Percentiles rank a stretch among this genome's conserved stretches.
Conservation (phyloP, 37 sponge, comb jelly and placozoan species). For the Beroe ovata region DNA sequence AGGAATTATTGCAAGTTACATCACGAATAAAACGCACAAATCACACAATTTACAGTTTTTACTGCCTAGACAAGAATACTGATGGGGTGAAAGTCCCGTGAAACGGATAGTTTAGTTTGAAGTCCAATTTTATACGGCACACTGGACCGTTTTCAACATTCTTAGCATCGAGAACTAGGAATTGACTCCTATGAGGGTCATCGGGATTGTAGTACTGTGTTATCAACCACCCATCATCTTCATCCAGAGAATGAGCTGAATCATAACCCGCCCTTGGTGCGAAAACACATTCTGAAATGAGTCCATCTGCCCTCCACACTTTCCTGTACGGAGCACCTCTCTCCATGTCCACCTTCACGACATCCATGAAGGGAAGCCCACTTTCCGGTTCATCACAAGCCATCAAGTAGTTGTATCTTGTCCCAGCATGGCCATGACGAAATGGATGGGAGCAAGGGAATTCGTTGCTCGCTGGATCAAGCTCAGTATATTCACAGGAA, state of each 20-base stretch:
- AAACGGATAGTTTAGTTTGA: constrained; percentile 86
- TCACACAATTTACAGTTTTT: too few relatives aligned
- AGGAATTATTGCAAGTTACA: too few relatives aligned
- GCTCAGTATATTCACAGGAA: not conserved
- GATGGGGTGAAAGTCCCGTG: constrained; percentile 91
- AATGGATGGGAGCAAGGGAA: constrained; percentile 19
- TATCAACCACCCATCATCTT: constrained; percentile 88
- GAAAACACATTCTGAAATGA: constrained; percentile 86
- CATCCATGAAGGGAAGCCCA: constrained; percentile 85
- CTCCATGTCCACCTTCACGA: constrained; percentile 77
- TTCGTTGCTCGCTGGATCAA: constrained; percentile 38
- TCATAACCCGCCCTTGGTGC: constrained; percentile 75
- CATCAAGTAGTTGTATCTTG: constrained; percentile 85
- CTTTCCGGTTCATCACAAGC: constrained; percentile 80
- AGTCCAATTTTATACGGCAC: constrained; percentile 78
- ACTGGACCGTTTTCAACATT: constrained; percentile 77
- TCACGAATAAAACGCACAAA: too few relatives aligned
- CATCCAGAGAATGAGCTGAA: constrained; percentile 68
- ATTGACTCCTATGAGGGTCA: constrained; percentile 76
- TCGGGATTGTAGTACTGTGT: constrained; percentile 81
- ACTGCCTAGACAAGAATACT: too few relatives aligned
- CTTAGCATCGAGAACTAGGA: constrained; percentile 82
- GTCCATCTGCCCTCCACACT: constrained; percentile 87
- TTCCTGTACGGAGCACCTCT: constrained; percentile 67
- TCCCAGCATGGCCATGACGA: constrained; percentile 72